Percentiles rank a stretch among this genome's conserved stretches.
Evolutionary conservation across 2,797 vertebrate species (phyloP).

Genomic region (Lycodopsis pacificus): DNA sequence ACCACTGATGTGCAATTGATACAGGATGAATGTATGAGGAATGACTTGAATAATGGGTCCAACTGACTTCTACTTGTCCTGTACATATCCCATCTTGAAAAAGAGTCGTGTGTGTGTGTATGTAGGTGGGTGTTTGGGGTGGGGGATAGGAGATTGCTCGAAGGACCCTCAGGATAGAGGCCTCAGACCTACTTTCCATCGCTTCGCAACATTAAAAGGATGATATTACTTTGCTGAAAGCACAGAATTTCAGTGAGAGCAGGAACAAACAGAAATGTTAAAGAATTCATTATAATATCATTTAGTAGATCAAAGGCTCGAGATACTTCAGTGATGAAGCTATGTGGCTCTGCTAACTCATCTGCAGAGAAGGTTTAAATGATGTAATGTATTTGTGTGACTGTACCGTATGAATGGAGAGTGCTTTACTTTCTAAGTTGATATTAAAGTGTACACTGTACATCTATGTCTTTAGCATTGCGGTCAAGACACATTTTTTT

Average conservation of each 20-base stretch:
- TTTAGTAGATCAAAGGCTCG: slow-evolving; percentile 74
- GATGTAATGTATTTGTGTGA: neutral
- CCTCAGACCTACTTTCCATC: slow-evolving; percentile 70
- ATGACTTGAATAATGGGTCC: slow-evolving; percentile 4
- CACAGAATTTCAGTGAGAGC: slow-evolving; percentile 73
- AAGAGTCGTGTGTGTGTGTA: slow-evolving; percentile 7
- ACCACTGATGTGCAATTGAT: slow-evolving; percentile 1
- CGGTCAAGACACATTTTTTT: neutral
- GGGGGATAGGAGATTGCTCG: slow-evolving; percentile 38
- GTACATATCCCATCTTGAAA: slow-evolving; percentile 29
- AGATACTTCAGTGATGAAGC: slow-evolving; percentile 28
- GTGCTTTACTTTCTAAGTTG: neutral
- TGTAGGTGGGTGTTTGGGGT: neutral
- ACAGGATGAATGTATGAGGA: neutral
- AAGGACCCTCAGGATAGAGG: slow-evolving; percentile 59
- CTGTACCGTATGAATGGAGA: neutral
- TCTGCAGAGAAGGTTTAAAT: slow-evolving; percentile 11
- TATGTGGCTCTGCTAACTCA: slow-evolving; percentile 17
- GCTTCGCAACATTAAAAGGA: slow-evolving; percentile 74
- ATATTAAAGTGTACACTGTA: neutral
- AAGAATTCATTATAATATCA: slow-evolving; percentile 75
- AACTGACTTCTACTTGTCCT: slow-evolving; percentile 47
- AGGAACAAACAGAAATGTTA: slow-evolving; percentile 64
- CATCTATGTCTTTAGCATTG: neutral
- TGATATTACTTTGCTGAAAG: slow-evolving; percentile 76